Evolutionary conservation across 1,140 invertebrate genomes (phyloP).

Genomic region (Neodiprion fabricii): DNA sequence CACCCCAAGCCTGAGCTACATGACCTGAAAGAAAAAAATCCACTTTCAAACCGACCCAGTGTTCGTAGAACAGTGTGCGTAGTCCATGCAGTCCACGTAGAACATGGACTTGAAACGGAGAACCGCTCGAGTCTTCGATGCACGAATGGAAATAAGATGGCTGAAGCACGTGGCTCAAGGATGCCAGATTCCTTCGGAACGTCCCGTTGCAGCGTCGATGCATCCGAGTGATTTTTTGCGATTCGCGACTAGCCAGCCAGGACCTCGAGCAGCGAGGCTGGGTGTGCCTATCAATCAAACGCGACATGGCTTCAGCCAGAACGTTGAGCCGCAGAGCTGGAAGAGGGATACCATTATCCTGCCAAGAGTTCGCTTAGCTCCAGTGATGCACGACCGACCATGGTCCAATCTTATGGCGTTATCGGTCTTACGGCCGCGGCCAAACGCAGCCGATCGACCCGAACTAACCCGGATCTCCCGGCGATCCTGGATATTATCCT

Average conservation of each 20-base stretch:
- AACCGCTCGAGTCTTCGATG: too few relatives aligned
- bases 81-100: too few relatives aligned
- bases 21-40: too few relatives aligned
- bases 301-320: constrained; percentile 42
- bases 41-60: too few relatives aligned
- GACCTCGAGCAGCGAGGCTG: constrained; percentile 25
- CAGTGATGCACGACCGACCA: constrained; percentile 55
- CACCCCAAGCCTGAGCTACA: too few relatives aligned
- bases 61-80: too few relatives aligned
- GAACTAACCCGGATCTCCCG: constrained; percentile 2
- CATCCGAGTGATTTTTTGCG: constrained; percentile 28
- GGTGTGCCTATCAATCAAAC: constrained; percentile 57
- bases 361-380: constrained; percentile 42
- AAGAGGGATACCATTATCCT: constrained; percentile 54
- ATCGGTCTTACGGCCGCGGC: neutral
- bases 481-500: too few relatives aligned
- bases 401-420: constrained; percentile 1
- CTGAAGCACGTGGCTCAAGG: too few relatives aligned
- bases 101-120: too few relatives aligned
- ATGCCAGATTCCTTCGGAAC: constrained; percentile 20
- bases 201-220: neutral
- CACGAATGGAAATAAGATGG: too few relatives aligned
- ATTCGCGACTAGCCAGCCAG: constrained; percentile 25
- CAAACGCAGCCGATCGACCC: neutral
- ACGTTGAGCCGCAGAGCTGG: constrained; percentile 16